Evolutionary conservation across 2,888 invertebrate species (phyloP).

Genomic region (Siphonodentalium dalli): DNA sequence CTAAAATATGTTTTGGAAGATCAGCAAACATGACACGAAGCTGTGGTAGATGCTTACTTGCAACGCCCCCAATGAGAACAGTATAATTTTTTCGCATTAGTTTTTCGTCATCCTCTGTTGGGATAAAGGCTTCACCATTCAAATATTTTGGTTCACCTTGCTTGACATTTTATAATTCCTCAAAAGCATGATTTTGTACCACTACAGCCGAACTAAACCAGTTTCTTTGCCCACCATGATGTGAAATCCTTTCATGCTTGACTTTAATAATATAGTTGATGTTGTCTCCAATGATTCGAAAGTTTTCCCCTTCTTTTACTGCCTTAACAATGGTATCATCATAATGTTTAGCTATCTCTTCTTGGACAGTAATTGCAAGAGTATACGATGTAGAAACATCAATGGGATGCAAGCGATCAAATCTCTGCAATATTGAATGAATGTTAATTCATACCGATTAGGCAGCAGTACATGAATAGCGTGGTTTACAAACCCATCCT

Average conservation of each 20-base stretch:
- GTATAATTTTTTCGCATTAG: too few species aligned
- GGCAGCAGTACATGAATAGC: too few species aligned
- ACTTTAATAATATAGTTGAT: constrained; percentile 2
- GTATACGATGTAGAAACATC: not conserved
- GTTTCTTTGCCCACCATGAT: constrained; percentile 4
- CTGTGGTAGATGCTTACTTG: too few species aligned
- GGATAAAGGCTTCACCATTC: not conserved
- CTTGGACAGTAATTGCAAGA: not conserved
- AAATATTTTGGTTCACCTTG: not conserved
- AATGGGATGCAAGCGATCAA: not conserved
- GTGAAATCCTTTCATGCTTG: not conserved
- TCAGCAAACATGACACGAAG: too few species aligned
- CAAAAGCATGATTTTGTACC: constrained; percentile 1
- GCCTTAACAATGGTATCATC: not conserved
- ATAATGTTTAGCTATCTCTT: constrained; percentile 3
- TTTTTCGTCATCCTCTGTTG: not conserved
- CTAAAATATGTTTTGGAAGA: too few species aligned
- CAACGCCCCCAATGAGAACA: too few species aligned
- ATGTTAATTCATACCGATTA: too few species aligned
- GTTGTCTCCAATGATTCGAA: constrained; percentile 6
- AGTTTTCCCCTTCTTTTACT: not conserved
- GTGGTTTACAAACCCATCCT: too few species aligned
- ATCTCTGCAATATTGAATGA: too few species aligned
- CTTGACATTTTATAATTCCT: not conserved
- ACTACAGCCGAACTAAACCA: constrained; percentile 2